Base-by-base conservation (phyloP, 2,888 invertebrate genomes). In the Abrostola triplasia region DNA sequence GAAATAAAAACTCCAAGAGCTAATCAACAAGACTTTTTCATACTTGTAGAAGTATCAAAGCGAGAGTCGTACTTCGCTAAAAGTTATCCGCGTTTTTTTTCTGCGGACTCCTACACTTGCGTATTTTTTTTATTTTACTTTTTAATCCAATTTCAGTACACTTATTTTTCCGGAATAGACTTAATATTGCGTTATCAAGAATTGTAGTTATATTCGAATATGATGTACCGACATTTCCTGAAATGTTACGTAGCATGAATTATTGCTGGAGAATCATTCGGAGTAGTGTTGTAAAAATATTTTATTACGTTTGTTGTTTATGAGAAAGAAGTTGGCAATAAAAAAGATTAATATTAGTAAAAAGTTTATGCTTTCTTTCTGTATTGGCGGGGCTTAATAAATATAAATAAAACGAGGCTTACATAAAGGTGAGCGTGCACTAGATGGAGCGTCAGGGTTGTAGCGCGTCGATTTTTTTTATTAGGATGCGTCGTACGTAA, bases 21-120 rank as follows among this genome's bases (percentile, higher is more conserved):
- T 92, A 91, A 92, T 92, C 90, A 92, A 88, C 88, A 87, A 85
- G 88, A 90, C 85, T 89, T 90, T 79, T 89, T 88, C 87, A 86
- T 88, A 89, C 88, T 89, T 85, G 83, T 75, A 84, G 84, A 87
- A 89, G 88, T 89, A 88, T 90, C 89, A 90, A 89, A 88, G 89
- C 84, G 85, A 87, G 86, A 85, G 79, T 85, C 82, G 82, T 83
- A 84, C 86, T 88, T 83, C 74, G 80, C 85, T 83, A 75, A 86
- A 90, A 90, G 87, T 91, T 88, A 83, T 85, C 83, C 78, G 77
- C 76, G 70, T 76, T 83, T 84, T 47, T n/a, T 88, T 88, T 83
- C 81, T 76, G 75, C 68, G 77, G 71, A 70, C 73, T 68, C 54
- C 68, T 73, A 70, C 73, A 84, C 79, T 84, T 79, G 65, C 73